These are phyloP conservation scores for Caligus rogercresseyi DNA, from an alignment of 1,140 invertebrate species.

Conservation along the genomic window DNA sequence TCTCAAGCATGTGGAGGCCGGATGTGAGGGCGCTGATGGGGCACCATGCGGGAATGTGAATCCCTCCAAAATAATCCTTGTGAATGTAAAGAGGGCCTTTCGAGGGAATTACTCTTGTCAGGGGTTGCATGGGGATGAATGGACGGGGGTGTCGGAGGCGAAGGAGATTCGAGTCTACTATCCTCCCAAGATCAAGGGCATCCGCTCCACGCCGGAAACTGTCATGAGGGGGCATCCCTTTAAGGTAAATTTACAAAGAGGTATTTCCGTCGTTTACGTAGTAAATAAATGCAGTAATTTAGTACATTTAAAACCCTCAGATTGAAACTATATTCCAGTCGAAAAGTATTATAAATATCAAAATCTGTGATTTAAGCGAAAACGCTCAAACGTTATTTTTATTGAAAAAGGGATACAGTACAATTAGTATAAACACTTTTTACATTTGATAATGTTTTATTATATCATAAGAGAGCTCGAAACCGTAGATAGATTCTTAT, in stretches of 20 bases:
- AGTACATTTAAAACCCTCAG: no score
- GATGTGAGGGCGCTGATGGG: conserved; percentile 22
- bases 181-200: conserved; percentile 49
- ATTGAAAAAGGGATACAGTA: no score
- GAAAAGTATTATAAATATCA: no score
- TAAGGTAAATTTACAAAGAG: conserved; percentile 25
- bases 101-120: conserved; percentile 81
- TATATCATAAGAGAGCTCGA: no score
- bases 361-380: no score
- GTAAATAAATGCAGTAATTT: no score
- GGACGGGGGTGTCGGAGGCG: conserved; percentile 51
- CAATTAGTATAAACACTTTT: no score
- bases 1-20: conserved; percentile 43
- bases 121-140: conserved; percentile 64
- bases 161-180: conserved; percentile 57
- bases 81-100: conserved; percentile 57
- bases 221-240: conserved; percentile 59
- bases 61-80: conserved; percentile 57
- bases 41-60: conserved; percentile 53
- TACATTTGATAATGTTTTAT: no score
- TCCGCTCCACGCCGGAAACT: conserved; percentile 46
- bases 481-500: no score
- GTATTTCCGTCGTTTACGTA: no score
- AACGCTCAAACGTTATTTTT: no score
- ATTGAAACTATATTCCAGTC: no score